phyloP scores from a whole-genome alignment of 2,888 invertebrate species.

The Pecten maximus region DNA sequence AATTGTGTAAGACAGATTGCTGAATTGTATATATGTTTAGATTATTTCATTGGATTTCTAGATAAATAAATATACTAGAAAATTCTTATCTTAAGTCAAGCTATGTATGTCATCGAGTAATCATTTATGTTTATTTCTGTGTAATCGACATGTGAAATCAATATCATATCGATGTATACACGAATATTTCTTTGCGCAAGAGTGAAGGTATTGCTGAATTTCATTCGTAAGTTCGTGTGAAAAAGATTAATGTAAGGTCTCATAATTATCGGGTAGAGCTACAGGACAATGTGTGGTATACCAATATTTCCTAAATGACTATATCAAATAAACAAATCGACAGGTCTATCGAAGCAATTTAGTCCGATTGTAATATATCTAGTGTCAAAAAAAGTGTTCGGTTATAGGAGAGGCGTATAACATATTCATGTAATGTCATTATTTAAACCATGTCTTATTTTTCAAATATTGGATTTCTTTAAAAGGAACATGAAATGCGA shows the following conservation, averaged over 20 bases:
- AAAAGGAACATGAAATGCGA: no score
- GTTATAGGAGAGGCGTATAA: no score
- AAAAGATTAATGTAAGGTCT: slow-evolving; percentile 15
- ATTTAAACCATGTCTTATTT: no score
- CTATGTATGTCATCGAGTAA: not conserved
- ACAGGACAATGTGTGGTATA: not conserved
- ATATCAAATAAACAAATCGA: no score
- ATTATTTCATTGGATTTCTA: not conserved
- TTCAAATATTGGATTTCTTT: no score
- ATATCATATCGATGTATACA: slow-evolving; percentile 6
- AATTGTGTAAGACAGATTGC: slow-evolving; percentile 6
- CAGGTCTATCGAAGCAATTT: no score
- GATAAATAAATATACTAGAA: not conserved
- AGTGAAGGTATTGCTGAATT: not conserved
- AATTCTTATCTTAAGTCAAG: not conserved
- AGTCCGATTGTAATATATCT: no score
- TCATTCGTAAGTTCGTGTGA: not conserved
- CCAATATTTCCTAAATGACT: not conserved
- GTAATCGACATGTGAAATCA: slow-evolving; percentile 35
- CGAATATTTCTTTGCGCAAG: slow-evolving; percentile 5
- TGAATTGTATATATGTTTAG: not conserved
- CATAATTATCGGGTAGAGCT: not conserved
- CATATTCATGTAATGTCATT: no score
- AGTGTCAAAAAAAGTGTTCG: no score
- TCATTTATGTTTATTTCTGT: not conserved